phyloP scores from a whole-genome alignment of 2,888 invertebrate species.

The Sericinus montela region DNA sequence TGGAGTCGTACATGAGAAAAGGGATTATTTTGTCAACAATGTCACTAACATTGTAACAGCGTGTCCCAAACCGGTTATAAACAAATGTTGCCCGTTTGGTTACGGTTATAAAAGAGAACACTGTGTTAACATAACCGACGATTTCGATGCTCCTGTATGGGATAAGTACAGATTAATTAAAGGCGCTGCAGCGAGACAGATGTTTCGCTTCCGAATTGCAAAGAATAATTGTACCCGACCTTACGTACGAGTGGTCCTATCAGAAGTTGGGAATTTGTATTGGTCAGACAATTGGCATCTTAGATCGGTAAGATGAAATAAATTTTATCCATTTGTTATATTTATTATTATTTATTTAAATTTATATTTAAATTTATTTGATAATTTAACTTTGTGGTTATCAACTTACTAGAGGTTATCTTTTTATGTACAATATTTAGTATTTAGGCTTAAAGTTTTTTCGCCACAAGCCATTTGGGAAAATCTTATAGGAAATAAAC shows the following conservation, averaged over 20 bases:
- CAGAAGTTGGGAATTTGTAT: slow-evolving; percentile 16
- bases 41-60: slow-evolving; percentile 33
- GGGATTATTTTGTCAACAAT: slow-evolving; percentile 40
- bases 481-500: no score
- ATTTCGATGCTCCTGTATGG: slow-evolving; percentile 45
- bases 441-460: no score
- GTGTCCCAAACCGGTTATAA: slow-evolving; percentile 39
- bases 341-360: no score
- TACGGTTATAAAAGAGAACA: slow-evolving; percentile 29
- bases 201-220: slow-evolving; percentile 41
- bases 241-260: slow-evolving; percentile 29
- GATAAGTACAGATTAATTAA: slow-evolving; percentile 28
- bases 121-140: slow-evolving; percentile 32
- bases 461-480: no score
- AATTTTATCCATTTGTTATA: no score
- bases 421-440: no score
- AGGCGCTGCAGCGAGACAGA: slow-evolving; percentile 31
- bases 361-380: no score
- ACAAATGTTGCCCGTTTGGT: slow-evolving; percentile 54
- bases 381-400: no score
- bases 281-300: slow-evolving; percentile 29
- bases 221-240: slow-evolving; percentile 36
- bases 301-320: slow-evolving; percentile 40
- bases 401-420: no score
- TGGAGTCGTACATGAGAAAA: slow-evolving; percentile 33